These are phyloP conservation scores for Athalia rosae DNA, from an alignment of 2,888 invertebrate genomes.

Conservation along the genomic window DNA sequence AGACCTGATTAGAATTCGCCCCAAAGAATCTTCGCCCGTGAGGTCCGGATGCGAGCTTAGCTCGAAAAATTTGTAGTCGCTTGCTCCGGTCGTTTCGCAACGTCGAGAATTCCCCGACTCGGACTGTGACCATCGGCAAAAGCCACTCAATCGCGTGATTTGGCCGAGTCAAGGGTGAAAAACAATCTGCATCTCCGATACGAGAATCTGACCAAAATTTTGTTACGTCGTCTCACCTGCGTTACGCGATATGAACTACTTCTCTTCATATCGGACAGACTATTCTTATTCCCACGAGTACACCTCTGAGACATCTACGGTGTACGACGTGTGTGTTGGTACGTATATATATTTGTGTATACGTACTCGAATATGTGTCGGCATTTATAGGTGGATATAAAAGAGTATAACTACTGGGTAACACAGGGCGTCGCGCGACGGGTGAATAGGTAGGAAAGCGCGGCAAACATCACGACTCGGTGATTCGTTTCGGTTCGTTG, in stretches of 20 bases:
- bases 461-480: not conserved
- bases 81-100: conserved; percentile 1
- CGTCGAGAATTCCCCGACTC: no score
- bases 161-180: no score
- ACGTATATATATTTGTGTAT: no score
- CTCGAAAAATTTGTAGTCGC: conserved; percentile 6
- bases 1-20: conserved; percentile 37
- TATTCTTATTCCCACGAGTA: not conserved
- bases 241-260: no score
- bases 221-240: not conserved
- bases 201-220: no score
- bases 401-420: conserved; percentile 8
- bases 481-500: no score
- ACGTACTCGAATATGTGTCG: no score
- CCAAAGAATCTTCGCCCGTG: not conserved
- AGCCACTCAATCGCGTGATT: no score
- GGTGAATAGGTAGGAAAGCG: conserved; percentile 5
- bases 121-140: no score
- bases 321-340: not conserved
- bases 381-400: no score
- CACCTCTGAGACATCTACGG: conserved; percentile 4
- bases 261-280: no score
- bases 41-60: conserved; percentile 4
- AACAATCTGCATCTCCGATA: no score
- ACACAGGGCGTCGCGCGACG: not conserved